Evolutionary conservation across 2,888 invertebrate species (phyloP).

Genomic region (Luperina testacea): DNA sequence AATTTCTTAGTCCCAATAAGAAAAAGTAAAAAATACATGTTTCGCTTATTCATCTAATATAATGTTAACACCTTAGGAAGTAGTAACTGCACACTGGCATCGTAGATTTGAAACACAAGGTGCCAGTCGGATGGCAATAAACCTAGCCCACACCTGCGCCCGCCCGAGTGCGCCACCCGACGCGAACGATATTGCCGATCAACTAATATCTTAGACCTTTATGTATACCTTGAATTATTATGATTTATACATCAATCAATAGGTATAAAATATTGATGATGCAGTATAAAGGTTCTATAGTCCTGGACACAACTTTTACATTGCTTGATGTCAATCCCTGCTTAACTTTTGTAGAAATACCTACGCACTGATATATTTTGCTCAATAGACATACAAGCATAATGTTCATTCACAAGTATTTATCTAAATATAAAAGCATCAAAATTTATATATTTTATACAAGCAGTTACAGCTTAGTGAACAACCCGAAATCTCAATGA

Average conservation of each 20-base stretch:
- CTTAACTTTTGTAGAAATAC: conserved; percentile 8
- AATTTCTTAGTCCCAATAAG: conserved; percentile 16
- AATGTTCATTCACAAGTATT: not conserved
- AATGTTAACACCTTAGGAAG: conserved; percentile 42
- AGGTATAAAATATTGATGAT: not conserved
- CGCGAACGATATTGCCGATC: not conserved
- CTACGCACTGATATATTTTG: not conserved
- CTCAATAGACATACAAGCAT: not conserved
- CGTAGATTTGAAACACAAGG: conserved; percentile 23
- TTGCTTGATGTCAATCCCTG: conserved; percentile 2
- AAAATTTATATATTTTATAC: conserved; percentile 13
- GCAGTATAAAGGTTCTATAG: not conserved
- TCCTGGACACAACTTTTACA: not conserved
- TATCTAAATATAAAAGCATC: conserved; percentile 10
- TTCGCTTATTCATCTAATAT: conserved; percentile 57
- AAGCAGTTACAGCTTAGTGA: conserved; percentile 4
- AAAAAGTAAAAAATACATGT: conserved; percentile 44
- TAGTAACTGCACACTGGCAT: conserved; percentile 59
- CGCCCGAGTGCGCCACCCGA: not conserved
- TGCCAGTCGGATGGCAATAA: not conserved
- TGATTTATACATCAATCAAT: conserved; percentile 18
- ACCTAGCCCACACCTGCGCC: not conserved
- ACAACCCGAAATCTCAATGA: not conserved
- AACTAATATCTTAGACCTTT: not conserved
- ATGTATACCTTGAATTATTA: not conserved